Evolutionary conservation across 2,113 vertebrate species (phyloP).

Genomic region (Austrofundulus limnaeus): DNA sequence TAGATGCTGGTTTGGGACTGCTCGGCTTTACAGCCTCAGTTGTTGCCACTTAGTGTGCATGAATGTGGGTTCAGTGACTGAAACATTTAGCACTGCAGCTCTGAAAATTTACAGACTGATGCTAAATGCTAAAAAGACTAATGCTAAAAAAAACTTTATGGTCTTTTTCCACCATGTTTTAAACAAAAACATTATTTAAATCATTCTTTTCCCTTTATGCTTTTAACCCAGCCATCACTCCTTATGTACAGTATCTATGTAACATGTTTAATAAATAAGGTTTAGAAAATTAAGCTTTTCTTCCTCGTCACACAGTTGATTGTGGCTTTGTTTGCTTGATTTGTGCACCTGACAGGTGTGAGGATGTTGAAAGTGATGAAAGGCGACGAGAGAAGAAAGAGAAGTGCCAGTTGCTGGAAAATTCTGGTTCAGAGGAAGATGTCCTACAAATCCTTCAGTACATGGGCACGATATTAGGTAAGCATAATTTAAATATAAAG

Average conservation of each 20-base stretch:
- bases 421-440: slow-evolving; percentile 88
- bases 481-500: no score
- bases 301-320: neutral
- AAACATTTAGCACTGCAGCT: neutral
- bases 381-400: slow-evolving; percentile 84
- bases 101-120: no score
- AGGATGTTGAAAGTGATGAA: slow-evolving; percentile 85
- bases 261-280: neutral
- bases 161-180: neutral
- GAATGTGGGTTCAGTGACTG: neutral
- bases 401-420: slow-evolving; percentile 87
- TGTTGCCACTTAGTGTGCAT: neutral
- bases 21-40: neutral
- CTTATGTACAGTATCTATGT: neutral
- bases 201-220: neutral
- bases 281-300: no score
- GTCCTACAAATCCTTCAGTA: slow-evolving; percentile 95
- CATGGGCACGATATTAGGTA: slow-evolving; percentile 92
- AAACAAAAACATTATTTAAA: neutral
- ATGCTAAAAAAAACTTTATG: neutral
- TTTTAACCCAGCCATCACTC: neutral
- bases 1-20: neutral
- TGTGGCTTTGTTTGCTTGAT: slow-evolving; percentile 14
- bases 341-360: slow-evolving; percentile 78
- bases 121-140: no score